Base-by-base conservation (phyloP, 2,797 vertebrate genomes). In the Xyrichtys novacula region DNA sequence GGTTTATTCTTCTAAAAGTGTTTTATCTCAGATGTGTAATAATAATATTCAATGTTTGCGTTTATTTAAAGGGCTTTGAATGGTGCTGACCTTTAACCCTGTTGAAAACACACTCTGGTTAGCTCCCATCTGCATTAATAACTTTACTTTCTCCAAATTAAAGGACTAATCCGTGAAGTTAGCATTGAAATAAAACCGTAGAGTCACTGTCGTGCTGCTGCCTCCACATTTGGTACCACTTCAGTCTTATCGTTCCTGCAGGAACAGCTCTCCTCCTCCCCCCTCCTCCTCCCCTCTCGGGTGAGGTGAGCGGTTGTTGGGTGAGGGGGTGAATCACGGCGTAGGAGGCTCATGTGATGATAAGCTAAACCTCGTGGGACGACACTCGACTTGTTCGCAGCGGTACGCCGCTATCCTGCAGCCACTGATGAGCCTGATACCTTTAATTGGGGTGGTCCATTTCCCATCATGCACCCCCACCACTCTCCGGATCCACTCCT, bases 381-480 rank as follows among this genome's bases (percentile, higher is more conserved):
- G 73, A 72, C 76, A 47, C 57, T 60, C 84, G 87, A 89, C 85
- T 85, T 77, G 78, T 81, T 82, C 70, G 19, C 60, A 71, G 71
- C 34, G 3, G 62, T 68, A 31, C 49, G 48, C 63, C 14, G 50
- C 71, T 76, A 73, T 91, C 88, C 88, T 49, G 77, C 72, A 81
- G 88, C 80, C 83, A 80, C 73, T 83, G 90, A 93, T 91, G 85
- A 87, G 80, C 75, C 76, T 61, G 91, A 93, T 91, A 91, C 23
- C 65, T 87, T 92, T 94, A 94, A 93, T 93, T 91, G 88, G 88
- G 90, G 91, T 87, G 90, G 91, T 92, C 91, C 84, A 50, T 79
- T 85, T 76, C 74, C 76, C 61, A 74, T 76, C 71, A 44, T 44
- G 43, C 70, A 25, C 46, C 58, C 15, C 12, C 25, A 31, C 65